phyloP scores from a whole-genome alignment of 2,113 vertebrate genomes.

The Vireo altiloquus region DNA sequence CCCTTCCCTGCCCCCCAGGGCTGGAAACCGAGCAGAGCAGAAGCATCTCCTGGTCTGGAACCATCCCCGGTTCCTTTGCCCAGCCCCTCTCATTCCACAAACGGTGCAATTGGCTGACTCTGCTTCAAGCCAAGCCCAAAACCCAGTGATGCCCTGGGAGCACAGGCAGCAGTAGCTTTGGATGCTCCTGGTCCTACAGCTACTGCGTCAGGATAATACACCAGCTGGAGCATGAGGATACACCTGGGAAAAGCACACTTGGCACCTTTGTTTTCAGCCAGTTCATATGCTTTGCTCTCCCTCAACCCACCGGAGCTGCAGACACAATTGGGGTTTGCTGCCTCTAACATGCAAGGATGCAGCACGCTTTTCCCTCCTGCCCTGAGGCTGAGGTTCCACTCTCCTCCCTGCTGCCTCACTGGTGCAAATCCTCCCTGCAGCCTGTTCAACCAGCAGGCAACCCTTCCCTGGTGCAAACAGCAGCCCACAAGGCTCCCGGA shows the following conservation, averaged over 20 bases:
- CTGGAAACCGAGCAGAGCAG: accelerated
- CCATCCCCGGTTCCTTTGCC: not conserved
- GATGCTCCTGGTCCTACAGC: not conserved
- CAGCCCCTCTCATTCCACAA: not conserved
- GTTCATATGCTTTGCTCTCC: not conserved
- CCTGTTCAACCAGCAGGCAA: not conserved
- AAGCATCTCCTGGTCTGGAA: not conserved
- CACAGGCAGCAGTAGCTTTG: not conserved
- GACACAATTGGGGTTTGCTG: not conserved
- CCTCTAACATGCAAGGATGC: not conserved
- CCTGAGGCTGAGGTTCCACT: accelerated
- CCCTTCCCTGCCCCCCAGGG: not conserved
- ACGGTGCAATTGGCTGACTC: not conserved
- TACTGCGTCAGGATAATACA: not conserved
- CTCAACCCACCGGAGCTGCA: not conserved
- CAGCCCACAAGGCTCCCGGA: not conserved
- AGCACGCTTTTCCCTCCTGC: not conserved
- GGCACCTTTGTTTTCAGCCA: not conserved
- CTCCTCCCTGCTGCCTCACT: not conserved
- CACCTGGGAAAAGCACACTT: not conserved
- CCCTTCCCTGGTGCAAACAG: not conserved
- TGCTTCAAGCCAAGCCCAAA: not conserved
- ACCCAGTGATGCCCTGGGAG: not conserved
- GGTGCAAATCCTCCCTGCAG: not conserved
- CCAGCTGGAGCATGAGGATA: not conserved